Percentiles rank a stretch among this genome's conserved stretches.
Evolutionary conservation across 2,113 vertebrate species (phyloP).

Genomic region (Sphaerodactylus townsendi): DNA sequence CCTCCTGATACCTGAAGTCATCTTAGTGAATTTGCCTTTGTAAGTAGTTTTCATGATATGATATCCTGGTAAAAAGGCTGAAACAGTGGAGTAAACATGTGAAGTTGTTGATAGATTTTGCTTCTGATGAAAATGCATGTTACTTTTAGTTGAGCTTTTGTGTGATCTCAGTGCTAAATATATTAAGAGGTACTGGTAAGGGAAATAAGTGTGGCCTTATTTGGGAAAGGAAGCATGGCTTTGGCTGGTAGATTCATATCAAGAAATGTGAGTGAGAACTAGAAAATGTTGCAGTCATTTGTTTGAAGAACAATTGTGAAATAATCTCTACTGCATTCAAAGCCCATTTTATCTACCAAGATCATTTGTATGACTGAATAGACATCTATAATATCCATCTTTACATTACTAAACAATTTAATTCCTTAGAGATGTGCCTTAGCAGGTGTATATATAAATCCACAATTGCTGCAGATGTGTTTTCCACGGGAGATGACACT

Average conservation of each 20-base stretch:
- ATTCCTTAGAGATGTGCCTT: conserved; percentile 27
- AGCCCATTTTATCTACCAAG: conserved; percentile 46
- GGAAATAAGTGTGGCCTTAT: no score
- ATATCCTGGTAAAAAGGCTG: no score
- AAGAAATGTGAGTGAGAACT: neutral
- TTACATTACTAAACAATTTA: conserved; percentile 55
- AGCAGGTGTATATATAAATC: conserved; percentile 43
- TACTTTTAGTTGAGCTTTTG: no score
- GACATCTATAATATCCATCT: conserved; percentile 68
- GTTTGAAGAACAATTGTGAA: conserved; percentile 36
- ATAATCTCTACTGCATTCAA: conserved; percentile 48
- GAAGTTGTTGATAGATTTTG: no score
- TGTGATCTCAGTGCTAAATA: no score
- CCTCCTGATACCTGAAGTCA: no score
- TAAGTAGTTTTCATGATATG: no score
- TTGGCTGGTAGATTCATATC: neutral
- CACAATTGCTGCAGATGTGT: conserved; percentile 28
- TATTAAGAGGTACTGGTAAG: no score
- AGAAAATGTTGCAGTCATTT: conserved; percentile 25
- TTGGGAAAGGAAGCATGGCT: neutral
- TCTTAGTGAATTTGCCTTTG: no score
- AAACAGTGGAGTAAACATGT: no score
- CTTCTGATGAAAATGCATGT: no score
- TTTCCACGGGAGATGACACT: conserved; percentile 51
- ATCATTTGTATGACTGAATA: conserved; percentile 62